Evolutionary conservation across 2,797 vertebrate species (phyloP).

Genomic region (Pempheris klunzingeri): DNA sequence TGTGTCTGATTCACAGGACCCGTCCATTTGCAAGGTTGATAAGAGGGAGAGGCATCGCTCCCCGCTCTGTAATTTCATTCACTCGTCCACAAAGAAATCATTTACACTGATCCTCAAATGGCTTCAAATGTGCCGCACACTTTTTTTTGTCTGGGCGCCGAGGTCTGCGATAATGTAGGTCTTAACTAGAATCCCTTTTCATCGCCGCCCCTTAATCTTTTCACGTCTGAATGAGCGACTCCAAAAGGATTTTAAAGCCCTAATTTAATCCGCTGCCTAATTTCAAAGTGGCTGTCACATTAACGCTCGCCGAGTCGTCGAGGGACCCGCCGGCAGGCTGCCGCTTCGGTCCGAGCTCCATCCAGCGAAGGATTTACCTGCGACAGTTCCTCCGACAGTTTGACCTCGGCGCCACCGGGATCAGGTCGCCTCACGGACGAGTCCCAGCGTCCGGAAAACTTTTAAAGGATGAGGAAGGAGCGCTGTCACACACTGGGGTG

Average conservation of each 20-base stretch:
- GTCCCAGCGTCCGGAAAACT: too few species aligned
- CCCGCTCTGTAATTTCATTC: slow-evolving; percentile 75
- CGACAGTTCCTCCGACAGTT: too few species aligned
- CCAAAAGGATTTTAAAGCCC: slow-evolving; percentile 80
- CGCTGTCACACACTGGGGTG: too few species aligned
- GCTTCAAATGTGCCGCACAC: slow-evolving; percentile 62
- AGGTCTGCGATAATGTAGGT: slow-evolving; percentile 73
- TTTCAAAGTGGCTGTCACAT: slow-evolving; percentile 81
- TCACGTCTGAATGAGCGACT: slow-evolving; percentile 81
- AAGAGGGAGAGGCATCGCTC: slow-evolving; percentile 53
- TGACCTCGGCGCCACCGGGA: neutral
- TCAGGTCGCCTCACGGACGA: too few species aligned
- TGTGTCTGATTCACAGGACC: slow-evolving; percentile 55
- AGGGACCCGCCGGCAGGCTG: slow-evolving; percentile 31
- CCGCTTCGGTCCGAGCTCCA: slow-evolving; percentile 33
- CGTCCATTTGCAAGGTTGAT: slow-evolving; percentile 70
- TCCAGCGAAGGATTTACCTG: slow-evolving; percentile 51
- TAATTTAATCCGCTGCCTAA: slow-evolving; percentile 83
- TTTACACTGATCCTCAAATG: slow-evolving; percentile 72
- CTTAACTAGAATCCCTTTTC: slow-evolving; percentile 81
- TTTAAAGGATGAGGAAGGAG: too few species aligned
- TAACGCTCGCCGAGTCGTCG: slow-evolving; percentile 48
- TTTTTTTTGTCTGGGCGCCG: slow-evolving; percentile 56
- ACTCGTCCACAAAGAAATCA: slow-evolving; percentile 75
- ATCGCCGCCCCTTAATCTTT: slow-evolving; percentile 80